Base-by-base conservation (phyloP, 2,888 invertebrate genomes). In the Hypomecis atomaria region DNA sequence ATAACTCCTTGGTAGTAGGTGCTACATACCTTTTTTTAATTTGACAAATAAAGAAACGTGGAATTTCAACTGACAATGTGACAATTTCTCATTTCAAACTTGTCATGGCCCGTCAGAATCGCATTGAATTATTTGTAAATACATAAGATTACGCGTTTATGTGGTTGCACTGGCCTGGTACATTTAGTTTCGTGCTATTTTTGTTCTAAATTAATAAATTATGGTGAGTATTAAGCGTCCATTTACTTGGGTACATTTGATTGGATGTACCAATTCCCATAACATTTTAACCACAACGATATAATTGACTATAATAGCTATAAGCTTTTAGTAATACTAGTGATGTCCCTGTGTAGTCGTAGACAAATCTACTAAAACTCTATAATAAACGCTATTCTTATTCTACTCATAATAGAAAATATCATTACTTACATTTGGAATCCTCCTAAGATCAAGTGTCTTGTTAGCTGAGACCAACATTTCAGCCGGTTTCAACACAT, bases 41-140 rank as follows among this genome's bases (percentile, higher is more conserved):
- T 44, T 6, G 45, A 59, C 6, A 23, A n/a, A 0, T 33, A 11
- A 9, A 48, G 73, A 73, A 71, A 68, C 52, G 60, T 62, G 74
- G 66, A 54, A 67, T 10, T 38, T 7, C 6, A 52, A 40, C 8
- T 82, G 81, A 81, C 82, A 81, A 64, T 9, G 3, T 52, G 40
- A n/a, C 40, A 52, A 40, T n/a, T 81, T 81, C 80, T 68, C 69
- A 71, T 78, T 84, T 85, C 78, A 83, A 83, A 83, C 76, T 78
- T 85, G 87, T 85, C 89, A 89, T 86, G 85, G 82, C 84, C 81
- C 84, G 89, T 90, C 91, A 90, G 85, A 89, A 87, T 85, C 78
- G 77, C 80, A 87, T 81, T 82, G 82, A 87, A 87, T 86, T 86
- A 86, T 87, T 86, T 84, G 76, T 84, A 85, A 88, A 87, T 83